Evolutionary conservation across 2,113 vertebrate genomes (phyloP).

Genomic region (Muntiacus muntjak): DNA sequence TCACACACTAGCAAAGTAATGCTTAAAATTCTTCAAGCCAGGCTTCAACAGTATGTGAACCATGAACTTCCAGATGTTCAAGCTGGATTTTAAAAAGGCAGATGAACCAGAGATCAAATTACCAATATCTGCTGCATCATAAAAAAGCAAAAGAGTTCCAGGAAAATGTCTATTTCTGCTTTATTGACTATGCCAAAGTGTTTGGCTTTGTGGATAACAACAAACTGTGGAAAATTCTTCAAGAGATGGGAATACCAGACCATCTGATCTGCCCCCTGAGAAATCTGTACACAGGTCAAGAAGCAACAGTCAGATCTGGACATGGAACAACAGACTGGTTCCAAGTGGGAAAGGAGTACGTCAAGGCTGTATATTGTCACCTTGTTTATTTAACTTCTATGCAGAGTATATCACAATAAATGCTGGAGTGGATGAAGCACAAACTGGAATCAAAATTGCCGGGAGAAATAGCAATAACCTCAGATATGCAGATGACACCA

Average conservation of each 20-base stretch:
- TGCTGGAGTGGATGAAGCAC: background rate
- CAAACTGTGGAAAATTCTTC: background rate
- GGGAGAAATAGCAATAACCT: background rate
- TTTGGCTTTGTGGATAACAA: background rate
- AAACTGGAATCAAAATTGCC: background rate
- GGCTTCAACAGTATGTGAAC: background rate
- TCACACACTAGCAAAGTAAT: background rate
- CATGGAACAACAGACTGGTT: background rate
- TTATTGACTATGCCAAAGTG: background rate
- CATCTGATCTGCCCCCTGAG: background rate
- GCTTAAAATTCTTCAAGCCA: background rate
- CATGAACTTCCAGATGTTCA: background rate
- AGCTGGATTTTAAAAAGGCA: background rate
- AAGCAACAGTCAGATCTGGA: background rate
- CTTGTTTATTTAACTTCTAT: background rate
- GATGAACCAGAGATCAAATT: background rate
- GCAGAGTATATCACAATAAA: background rate
- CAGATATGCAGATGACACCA: background rate
- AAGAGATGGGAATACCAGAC: background rate
- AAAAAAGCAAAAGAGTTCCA: background rate
- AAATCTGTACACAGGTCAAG: background rate
- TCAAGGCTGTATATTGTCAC: background rate
- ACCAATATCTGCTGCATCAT: background rate
- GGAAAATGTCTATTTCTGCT: background rate
- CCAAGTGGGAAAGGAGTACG: background rate